Conservation (phyloP, 2,113 vertebrate genomes). For the Sturnira hondurensis region DNA sequence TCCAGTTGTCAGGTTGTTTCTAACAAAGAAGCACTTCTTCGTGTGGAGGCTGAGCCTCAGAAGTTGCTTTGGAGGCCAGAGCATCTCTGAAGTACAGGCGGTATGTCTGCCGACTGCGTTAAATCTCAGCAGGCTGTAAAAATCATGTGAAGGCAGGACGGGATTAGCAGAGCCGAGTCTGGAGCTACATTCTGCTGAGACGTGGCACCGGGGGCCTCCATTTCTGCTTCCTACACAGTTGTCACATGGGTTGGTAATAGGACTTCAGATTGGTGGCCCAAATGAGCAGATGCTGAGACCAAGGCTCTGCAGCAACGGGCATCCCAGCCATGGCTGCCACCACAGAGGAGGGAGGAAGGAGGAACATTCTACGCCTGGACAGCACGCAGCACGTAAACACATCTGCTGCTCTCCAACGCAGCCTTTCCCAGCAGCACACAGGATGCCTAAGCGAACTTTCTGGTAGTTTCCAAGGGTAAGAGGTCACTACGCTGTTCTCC, state of each 20-base stretch:
- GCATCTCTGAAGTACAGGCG: background rate
- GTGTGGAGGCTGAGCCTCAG: background rate
- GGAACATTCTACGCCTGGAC: rapidly evolving
- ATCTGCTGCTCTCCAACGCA: background rate
- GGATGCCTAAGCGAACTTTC: background rate
- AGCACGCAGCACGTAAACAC: rapidly evolving
- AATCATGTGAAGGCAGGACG: background rate
- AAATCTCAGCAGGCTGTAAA: background rate
- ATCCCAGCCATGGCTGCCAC: background rate
- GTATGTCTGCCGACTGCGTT: background rate
- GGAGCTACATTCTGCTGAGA: background rate
- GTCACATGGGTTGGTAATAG: background rate
- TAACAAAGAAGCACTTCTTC: slow-evolving; percentile 57
- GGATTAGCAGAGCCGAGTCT: background rate
- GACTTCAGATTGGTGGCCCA: background rate
- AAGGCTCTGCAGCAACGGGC: background rate
- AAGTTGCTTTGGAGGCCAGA: background rate
- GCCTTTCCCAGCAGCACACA: background rate
- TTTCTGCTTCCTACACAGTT: background rate
- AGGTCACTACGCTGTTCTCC: background rate
- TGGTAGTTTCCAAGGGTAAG: background rate
- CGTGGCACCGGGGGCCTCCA: background rate
- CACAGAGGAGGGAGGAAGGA: rapidly evolving
- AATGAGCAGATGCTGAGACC: background rate
- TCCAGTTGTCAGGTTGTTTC: slow-evolving; percentile 48